A percentile compares a stretch with the other conserved stretches of the same genome.
Evolutionary conservation across 2,113 vertebrate genomes (phyloP).

Genomic region (Zosterops pallidus): DNA sequence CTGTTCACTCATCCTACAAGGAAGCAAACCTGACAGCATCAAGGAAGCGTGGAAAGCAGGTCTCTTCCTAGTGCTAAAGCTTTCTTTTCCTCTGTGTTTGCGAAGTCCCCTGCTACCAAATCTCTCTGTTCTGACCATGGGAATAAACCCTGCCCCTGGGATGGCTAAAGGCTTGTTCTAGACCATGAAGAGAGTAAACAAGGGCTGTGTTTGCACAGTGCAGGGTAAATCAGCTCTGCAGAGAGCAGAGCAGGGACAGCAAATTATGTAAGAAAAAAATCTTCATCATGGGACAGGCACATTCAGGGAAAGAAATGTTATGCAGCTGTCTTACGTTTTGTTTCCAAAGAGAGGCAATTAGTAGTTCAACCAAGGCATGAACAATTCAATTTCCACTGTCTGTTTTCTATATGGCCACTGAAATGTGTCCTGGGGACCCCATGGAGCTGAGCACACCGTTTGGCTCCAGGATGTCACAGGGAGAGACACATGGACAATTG

Average conservation of each 20-base stretch:
- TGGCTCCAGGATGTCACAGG: not conserved
- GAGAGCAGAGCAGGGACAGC: not conserved
- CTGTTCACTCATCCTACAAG: not conserved
- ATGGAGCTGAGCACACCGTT: not conserved
- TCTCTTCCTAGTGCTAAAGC: not conserved
- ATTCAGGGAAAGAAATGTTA: not conserved
- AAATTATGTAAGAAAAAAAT: slow-evolving; percentile 5
- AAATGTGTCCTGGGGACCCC: not conserved
- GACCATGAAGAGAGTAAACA: not conserved
- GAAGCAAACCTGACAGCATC: not conserved
- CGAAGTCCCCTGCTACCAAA: not conserved
- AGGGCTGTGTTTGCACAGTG: not conserved
- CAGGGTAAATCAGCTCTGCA: slow-evolving; percentile 2
- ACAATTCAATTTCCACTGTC: not conserved
- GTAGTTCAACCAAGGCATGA: not conserved
- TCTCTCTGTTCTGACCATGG: not conserved
- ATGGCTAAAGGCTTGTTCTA: slow-evolving; percentile 3
- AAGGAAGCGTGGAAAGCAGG: not conserved
- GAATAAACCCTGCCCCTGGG: not conserved
- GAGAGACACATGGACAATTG: not conserved
- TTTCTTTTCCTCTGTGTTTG: slow-evolving; percentile 15
- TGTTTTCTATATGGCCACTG: not conserved
- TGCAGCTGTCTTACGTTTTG: not conserved
- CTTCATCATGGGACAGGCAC: not conserved
- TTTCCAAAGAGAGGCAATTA: slow-evolving; percentile 17